Evolutionary conservation across 2,888 invertebrate species (phyloP).

Genomic region (Stenodema calcarata): DNA sequence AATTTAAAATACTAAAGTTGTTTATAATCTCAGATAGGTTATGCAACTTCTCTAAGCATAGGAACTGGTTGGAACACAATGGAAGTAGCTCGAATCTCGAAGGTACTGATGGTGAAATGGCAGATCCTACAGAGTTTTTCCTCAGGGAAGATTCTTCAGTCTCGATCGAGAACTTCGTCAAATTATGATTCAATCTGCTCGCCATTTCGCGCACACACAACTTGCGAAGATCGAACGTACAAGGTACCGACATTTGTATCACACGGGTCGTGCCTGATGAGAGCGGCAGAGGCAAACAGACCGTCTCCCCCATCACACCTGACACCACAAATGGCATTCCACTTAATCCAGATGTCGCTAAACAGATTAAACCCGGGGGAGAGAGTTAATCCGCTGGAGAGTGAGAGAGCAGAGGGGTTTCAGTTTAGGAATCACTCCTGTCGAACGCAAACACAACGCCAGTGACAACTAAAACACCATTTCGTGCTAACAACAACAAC

Average conservation of each 20-base stretch:
- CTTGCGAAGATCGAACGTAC: too few species aligned
- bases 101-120: too few species aligned
- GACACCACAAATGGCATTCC: conserved; percentile 23
- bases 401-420: background rate
- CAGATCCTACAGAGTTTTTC: too few species aligned
- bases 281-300: background rate
- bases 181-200: too few species aligned
- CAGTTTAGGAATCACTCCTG: background rate
- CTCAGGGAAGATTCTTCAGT: too few species aligned
- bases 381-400: conserved; percentile 12
- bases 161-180: too few species aligned
- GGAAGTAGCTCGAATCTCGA: too few species aligned
- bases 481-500: conserved; percentile 18
- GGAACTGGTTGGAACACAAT: too few species aligned
- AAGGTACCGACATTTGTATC: background rate
- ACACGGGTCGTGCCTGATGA: background rate
- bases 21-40: too few species aligned
- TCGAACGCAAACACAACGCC: background rate
- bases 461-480: conserved; percentile 27
- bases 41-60: too few species aligned
- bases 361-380: conserved; percentile 32
- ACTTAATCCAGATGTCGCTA: conserved; percentile 38
- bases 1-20: too few species aligned
- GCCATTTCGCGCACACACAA: too few species aligned
- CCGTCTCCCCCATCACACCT: background rate